phyloP scores from a whole-genome alignment of 2,888 invertebrate species.

The Scaptomyza tumidula region DNA sequence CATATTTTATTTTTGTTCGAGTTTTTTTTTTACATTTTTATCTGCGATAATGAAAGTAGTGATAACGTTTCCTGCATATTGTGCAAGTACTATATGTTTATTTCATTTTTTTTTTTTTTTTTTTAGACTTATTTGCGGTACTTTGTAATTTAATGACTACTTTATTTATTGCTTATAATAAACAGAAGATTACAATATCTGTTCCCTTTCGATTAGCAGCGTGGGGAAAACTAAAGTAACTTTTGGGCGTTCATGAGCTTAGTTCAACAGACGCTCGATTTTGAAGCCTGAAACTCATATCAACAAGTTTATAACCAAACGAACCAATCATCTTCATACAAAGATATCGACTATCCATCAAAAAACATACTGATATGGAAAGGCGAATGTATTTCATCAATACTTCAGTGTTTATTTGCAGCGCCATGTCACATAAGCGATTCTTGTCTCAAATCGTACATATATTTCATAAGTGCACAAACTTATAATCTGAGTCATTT shows the following conservation, averaged over 20 bases:
- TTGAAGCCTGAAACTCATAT: not conserved
- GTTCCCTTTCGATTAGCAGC: not conserved
- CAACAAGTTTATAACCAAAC: not conserved
- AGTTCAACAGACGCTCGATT: not conserved
- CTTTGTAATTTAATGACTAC: slow-evolving; percentile 53
- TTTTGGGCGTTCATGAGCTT: not conserved
- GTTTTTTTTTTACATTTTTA: slow-evolving; percentile 20
- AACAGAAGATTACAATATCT: slow-evolving; percentile 40
- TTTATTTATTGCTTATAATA: slow-evolving; percentile 58
- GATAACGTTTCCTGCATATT: slow-evolving; percentile 37
- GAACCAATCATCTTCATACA: not conserved
- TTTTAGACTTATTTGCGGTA: slow-evolving; percentile 37
- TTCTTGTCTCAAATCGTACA: slow-evolving; percentile 3
- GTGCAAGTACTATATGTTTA: slow-evolving; percentile 8
- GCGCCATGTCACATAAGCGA: not conserved
- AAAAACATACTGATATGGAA: not conserved
- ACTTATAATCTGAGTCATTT: not conserved
- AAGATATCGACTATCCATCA: not conserved
- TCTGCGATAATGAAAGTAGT: slow-evolving; percentile 35
- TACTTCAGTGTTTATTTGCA: not conserved
- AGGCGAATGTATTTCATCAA: not conserved
- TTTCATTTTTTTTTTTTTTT: slow-evolving; percentile 13
- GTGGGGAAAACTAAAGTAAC: not conserved
- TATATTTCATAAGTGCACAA: not conserved
- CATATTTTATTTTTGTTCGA: slow-evolving; percentile 8